Percentiles rank a stretch among this genome's conserved stretches.
These are phyloP conservation scores for Ovis canadensis DNA, from an alignment of 2,113 vertebrate genomes.

Conservation along the genomic window DNA sequence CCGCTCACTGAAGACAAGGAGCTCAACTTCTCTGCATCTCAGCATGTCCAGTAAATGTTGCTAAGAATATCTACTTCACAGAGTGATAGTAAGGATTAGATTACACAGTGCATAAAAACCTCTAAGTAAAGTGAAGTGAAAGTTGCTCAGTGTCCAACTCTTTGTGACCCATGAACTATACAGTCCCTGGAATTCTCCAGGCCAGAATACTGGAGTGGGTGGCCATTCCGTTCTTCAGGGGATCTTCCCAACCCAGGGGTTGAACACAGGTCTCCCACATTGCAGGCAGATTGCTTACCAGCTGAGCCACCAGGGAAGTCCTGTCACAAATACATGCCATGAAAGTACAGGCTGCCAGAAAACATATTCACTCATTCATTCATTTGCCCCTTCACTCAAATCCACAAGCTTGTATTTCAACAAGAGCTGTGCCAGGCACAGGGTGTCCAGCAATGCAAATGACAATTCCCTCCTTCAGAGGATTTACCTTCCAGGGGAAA, in stretches of 20 bases:
- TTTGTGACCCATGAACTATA: neutral
- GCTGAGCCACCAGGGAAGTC: neutral
- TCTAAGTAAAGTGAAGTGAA: neutral
- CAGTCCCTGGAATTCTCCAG: neutral
- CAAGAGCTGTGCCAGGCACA: neutral
- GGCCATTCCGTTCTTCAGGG: rapidly evolving
- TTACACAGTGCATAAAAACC: neutral
- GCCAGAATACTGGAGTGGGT: neutral
- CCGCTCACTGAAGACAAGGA: neutral
- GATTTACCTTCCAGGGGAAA: neutral
- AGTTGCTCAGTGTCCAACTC: neutral
- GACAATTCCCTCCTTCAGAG: neutral
- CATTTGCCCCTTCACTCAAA: neutral
- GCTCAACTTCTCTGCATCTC: neutral
- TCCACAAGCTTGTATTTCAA: neutral
- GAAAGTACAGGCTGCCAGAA: neutral
- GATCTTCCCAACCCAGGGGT: neutral
- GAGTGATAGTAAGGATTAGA: neutral
- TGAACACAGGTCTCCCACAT: neutral
- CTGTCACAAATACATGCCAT: neutral
- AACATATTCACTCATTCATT: neutral
- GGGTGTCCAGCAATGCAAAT: neutral
- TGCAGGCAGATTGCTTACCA: neutral
- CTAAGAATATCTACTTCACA: neutral
- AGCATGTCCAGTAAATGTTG: neutral